Evolutionary conservation across 2,113 vertebrate species (phyloP), one percentile per base, ranked within the genome.

Genomic region (Myrmecobius fasciatus): DNA sequence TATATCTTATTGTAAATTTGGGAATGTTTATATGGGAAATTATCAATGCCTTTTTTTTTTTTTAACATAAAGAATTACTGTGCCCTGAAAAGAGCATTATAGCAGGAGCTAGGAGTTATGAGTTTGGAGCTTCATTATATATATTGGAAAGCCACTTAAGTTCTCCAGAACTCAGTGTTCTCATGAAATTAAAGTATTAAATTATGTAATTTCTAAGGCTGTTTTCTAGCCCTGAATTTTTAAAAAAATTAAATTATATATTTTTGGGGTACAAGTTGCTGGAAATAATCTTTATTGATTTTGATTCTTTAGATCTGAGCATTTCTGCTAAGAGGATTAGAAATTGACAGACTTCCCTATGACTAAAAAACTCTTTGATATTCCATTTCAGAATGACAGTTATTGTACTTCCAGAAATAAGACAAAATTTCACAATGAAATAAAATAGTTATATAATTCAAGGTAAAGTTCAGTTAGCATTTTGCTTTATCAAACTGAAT

Each of bases 1-100:
- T 92, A 46, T 94, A 46, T 53, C 95, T 97, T 94, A 91, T 89
- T 92, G 92, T 92, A 89, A 95, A 94, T 95, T 95, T 93, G 88
- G 94, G 91, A 89, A 51, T 94, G 67, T 94, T 93, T 95, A 60
- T 96, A 20, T 75, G 83, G 92, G 36, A 89, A 4, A 43, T 43
- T 93, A 53, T 95, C 90, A 93, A 0, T 93, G 43, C 0, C 43
- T n/a, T 75, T n/a, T 20, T 3, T 53, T 53, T 53, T 54, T 54
- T 75, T 75, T n/a, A 43, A 83, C 17, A 8, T 83, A 22, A 51
- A 75, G 36, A 83, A 7, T 11, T 83, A 83, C 17, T 83, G 67
- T 43, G 67, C 43, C 36, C 43, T 43, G 36, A 24, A n/a, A 83
- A 83, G 67, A 43, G 20, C 67, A 43, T 83, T 43, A 7, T 83